phyloP scores from a whole-genome alignment of 2,797 vertebrate species.

The Ateles fusciceps region DNA sequence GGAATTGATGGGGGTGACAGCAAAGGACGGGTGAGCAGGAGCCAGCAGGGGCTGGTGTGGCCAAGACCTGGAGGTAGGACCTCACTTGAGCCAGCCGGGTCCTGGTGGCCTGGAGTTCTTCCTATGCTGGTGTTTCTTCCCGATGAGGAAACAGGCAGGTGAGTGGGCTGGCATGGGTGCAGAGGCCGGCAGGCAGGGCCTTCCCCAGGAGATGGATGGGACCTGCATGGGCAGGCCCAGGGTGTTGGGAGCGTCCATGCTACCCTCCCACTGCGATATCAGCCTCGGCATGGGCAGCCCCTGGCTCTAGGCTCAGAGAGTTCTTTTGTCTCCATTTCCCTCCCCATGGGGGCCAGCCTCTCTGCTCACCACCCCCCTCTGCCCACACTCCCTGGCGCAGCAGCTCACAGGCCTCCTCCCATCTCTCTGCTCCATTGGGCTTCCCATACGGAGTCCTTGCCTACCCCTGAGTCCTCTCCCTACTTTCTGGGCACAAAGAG shows the following conservation, averaged over 20 bases:
- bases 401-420: neutral
- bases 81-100: neutral
- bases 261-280: neutral
- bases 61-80: neutral
- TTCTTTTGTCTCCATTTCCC: neutral
- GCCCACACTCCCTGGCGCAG: neutral
- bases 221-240: slow-evolving; percentile 40
- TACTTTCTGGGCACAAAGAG: neutral
- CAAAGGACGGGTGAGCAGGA: neutral
- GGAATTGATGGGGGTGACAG: neutral
- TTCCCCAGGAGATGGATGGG: neutral
- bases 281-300: neutral
- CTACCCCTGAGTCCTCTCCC: neutral
- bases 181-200: neutral
- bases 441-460: neutral
- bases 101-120: neutral
- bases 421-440: neutral
- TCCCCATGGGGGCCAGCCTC: neutral
- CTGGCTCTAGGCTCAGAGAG: neutral
- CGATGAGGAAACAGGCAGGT: neutral
- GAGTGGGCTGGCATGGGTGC: neutral
- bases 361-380: neutral
- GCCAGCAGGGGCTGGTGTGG: neutral
- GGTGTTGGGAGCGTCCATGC: neutral
- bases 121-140: neutral